Evolutionary conservation across 2,113 vertebrate species (phyloP).

Genomic region (Sminthopsis crassicaudata): DNA sequence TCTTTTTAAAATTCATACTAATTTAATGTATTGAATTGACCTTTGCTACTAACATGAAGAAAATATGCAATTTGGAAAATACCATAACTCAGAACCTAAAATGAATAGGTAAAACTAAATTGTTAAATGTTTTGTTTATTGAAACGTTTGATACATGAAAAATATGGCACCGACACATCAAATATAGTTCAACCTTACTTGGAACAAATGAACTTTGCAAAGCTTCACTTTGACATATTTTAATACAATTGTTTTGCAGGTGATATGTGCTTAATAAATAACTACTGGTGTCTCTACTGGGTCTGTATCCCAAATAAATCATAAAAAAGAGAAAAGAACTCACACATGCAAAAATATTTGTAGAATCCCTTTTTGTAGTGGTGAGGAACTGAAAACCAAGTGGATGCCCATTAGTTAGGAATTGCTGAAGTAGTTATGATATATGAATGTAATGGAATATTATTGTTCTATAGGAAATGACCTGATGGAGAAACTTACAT

Average conservation of each 20-base stretch:
- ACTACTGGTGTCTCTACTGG: neutral
- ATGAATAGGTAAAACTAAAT: conserved; percentile 55
- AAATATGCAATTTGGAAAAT: conserved; percentile 67
- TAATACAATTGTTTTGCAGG: neutral
- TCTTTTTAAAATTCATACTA: conserved; percentile 66
- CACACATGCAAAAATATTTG: no score
- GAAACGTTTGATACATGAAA: neutral
- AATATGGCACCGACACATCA: neutral
- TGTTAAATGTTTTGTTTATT: neutral
- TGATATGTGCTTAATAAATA: neutral
- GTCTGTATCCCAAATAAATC: no score
- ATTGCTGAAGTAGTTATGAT: no score
- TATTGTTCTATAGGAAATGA: no score
- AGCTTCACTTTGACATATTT: conserved; percentile 39
- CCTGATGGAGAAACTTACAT: no score
- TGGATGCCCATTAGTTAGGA: no score
- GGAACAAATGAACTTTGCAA: conserved; percentile 39
- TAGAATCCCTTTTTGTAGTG: no score
- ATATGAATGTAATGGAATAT: no score
- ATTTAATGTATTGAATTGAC: conserved; percentile 53
- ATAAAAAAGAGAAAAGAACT: no score
- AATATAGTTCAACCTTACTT: conserved; percentile 31
- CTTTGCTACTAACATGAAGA: conserved; percentile 65
- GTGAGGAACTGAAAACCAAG: no score
- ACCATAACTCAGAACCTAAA: conserved; percentile 54